These are phyloP conservation scores for Eueides isabella DNA, from an alignment of 1,140 invertebrate genomes.

Conservation along the genomic window DNA sequence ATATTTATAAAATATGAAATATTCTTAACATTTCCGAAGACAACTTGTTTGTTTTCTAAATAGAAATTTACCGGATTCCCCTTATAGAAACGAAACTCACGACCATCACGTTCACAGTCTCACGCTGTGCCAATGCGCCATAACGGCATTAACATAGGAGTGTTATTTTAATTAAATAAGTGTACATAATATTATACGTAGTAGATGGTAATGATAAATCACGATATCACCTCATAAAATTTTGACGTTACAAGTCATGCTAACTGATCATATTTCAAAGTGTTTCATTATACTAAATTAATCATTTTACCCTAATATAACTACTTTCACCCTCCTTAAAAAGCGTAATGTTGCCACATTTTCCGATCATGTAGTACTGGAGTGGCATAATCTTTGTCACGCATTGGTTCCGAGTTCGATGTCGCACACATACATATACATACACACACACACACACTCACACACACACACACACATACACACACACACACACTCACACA, in stretches of 20 bases:
- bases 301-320: background rate
- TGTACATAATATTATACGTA: background rate
- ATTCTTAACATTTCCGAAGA: no score
- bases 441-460: no score
- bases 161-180: background rate
- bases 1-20: no score
- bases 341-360: background rate
- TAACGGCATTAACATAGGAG: background rate
- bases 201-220: background rate
- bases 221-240: conserved; percentile 1
- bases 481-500: no score
- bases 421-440: no score
- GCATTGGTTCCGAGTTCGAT: background rate
- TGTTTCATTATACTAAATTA: background rate
- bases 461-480: no score
- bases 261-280: background rate
- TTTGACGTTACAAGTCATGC: background rate
- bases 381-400: background rate
- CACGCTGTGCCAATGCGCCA: no score
- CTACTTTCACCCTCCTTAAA: conserved; percentile 3
- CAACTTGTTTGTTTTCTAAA: no score
- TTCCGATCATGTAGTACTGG: background rate
- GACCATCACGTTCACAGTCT: background rate
- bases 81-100: background rate
- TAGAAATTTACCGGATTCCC: no score